A percentile compares a stretch with the other conserved stretches of the same genome.
Conservation (phyloP, 2,797 vertebrate species). For the Delichon dasypus region DNA sequence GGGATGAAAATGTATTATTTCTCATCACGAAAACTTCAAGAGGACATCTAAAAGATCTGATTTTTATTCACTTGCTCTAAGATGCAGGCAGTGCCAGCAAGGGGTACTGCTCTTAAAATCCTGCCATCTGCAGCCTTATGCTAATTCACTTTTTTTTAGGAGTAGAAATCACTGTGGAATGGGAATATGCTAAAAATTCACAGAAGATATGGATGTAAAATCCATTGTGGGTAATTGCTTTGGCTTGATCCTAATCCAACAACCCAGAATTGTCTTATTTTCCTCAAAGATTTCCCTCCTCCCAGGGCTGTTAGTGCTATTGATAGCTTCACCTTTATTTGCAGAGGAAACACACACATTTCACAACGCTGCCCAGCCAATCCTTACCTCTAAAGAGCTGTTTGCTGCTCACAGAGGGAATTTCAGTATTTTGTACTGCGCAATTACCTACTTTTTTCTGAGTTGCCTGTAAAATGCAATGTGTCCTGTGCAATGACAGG, state of each 20-base stretch:
- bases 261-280: neutral
- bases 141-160: neutral
- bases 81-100: neutral
- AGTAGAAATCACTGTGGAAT: neutral
- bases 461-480: neutral
- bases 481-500: neutral
- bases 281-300: neutral
- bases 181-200: neutral
- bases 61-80: neutral
- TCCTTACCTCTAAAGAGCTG: neutral
- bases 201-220: neutral
- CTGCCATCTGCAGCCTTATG: neutral
- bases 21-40: neutral
- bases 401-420: neutral
- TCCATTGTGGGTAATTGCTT: neutral
- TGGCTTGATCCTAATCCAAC: neutral
- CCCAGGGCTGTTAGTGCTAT: neutral
- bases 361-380: neutral
- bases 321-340: neutral
- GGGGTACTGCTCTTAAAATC: neutral
- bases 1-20: neutral
- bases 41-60: neutral
- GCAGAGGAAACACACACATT: neutral
- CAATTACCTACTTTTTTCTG: neutral
- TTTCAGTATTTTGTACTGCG: neutral